These are phyloP conservation scores for Dunckerocampus dactyliophorus DNA, from an alignment of 2,113 vertebrate species.

Conservation along the genomic window DNA sequence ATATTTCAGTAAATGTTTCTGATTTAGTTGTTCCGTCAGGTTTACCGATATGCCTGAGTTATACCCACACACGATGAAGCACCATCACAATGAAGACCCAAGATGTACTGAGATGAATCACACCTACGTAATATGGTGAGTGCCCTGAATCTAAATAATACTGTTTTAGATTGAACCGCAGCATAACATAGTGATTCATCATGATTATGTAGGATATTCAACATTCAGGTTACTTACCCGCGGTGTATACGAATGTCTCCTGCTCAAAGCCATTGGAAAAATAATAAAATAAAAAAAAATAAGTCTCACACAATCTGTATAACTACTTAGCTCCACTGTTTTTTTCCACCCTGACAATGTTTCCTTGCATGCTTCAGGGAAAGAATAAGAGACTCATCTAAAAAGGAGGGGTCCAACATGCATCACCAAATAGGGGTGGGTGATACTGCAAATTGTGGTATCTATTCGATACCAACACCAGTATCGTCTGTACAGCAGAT, in stretches of 20 bases:
- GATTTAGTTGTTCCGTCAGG: too few species aligned
- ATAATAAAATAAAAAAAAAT: neutral
- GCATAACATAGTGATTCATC: neutral
- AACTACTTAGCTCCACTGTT: neutral
- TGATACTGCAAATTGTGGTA: too few species aligned
- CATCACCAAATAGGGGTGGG: too few species aligned
- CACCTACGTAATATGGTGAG: slow-evolving; percentile 40
- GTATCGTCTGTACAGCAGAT: too few species aligned
- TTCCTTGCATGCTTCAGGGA: too few species aligned
- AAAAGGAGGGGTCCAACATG: too few species aligned
- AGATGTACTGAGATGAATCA: neutral
- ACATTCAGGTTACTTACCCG: slow-evolving; percentile 46
- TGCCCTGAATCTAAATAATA: slow-evolving; percentile 1
- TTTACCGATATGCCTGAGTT: neutral
- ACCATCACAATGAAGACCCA: neutral
- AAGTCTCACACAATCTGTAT: neutral
- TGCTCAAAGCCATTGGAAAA: slow-evolving; percentile 52
- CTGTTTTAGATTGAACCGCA: neutral
- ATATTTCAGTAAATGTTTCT: neutral
- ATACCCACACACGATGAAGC: neutral
- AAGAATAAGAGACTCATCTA: too few species aligned
- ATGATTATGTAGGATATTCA: neutral
- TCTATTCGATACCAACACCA: too few species aligned
- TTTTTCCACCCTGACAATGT: neutral
- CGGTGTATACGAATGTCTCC: slow-evolving; percentile 63